Evolutionary conservation across 2,113 vertebrate species (phyloP), one percentile per base, ranked within the genome.

Genomic region (Coracopsis vasa): DNA sequence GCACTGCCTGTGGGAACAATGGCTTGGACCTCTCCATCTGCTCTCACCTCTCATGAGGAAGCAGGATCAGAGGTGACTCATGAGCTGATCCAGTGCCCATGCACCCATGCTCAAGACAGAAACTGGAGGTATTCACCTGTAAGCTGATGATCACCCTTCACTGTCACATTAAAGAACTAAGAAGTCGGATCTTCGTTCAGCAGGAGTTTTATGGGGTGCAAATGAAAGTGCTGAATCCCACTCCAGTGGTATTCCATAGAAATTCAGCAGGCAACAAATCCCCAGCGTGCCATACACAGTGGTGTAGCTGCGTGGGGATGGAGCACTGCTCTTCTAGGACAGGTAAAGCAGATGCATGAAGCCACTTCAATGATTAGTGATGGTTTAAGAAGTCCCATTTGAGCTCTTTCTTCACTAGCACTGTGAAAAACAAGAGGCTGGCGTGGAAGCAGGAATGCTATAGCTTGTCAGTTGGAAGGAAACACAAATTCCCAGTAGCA

Each of bases 401-500:
- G 44, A 48, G 27, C 15, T 94, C 41, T 51, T 42, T 39, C 41
- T 77, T 54, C n/a, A 44, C 16, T 11, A 45, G 27, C 21, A 79
- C 25, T 45, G 91, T 74, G 95, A 95, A 75, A 97, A 98, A 97
- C 60, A 70, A 70, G 90, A 95, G 96, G 95, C 87, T 97, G 91
- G 95, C 88, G 60, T 35, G 58, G 80, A 41, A 87, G n/a, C 33
- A 84, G 86, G 92, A 95, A 48, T 88, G 56, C 62, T 18, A 21
- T 56, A 88, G 67, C 11, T 93, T 53, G 86, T 96, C 95, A 97
- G 92, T 35, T 94, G 80, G 94, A 97, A 97, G 54, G 94, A 97
- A 39, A 96, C 78, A 93, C 83, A 96, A 95, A 97, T 95, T 97
- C 87, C 95, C 95, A 94, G 81, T 86, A 97, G 67, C 94, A 95